Evolutionary conservation across 1,140 invertebrate genomes (phyloP).

Genomic region (Drosophila prosaltans): DNA sequence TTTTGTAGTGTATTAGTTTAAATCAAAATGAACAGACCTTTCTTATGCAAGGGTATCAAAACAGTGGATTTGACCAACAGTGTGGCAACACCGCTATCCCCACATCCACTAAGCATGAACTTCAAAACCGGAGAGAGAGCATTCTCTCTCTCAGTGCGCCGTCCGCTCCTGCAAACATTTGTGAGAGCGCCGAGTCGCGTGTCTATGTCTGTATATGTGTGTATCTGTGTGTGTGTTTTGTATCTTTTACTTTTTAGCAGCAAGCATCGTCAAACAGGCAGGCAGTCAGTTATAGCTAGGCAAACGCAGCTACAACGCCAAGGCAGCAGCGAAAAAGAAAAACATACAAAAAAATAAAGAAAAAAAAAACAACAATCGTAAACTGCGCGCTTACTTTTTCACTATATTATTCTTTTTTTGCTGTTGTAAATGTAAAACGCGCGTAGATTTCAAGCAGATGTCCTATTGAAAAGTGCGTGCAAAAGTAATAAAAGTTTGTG

Average conservation of each 20-base stretch:
- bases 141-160: slow-evolving; percentile 20
- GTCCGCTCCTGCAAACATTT: slow-evolving; percentile 72
- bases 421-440: slow-evolving; percentile 60
- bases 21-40: neutral
- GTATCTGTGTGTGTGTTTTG: slow-evolving; percentile 56
- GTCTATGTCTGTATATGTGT: neutral
- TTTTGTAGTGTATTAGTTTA: no score
- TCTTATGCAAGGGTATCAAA: neutral
- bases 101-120: slow-evolving; percentile 35
- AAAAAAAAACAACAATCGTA: slow-evolving; percentile 18
- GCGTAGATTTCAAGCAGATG: slow-evolving; percentile 48
- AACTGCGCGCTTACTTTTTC: slow-evolving; percentile 8
- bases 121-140: slow-evolving; percentile 51
- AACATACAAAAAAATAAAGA: slow-evolving; percentile 13
- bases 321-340: slow-evolving; percentile 20
- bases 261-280: slow-evolving; percentile 57
- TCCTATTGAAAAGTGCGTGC: slow-evolving; percentile 60
- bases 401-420: slow-evolving; percentile 20
- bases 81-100: slow-evolving; percentile 54
- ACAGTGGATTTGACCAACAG: neutral
- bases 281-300: slow-evolving; percentile 64
- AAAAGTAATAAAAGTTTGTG: slow-evolving; percentile 32
- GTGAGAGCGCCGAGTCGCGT: slow-evolving; percentile 19
- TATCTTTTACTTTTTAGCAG: slow-evolving; percentile 81
- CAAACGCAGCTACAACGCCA: slow-evolving; percentile 64